Base-by-base conservation (phyloP, 2,797 vertebrate genomes). In the Muscicapa comitata region DNA sequence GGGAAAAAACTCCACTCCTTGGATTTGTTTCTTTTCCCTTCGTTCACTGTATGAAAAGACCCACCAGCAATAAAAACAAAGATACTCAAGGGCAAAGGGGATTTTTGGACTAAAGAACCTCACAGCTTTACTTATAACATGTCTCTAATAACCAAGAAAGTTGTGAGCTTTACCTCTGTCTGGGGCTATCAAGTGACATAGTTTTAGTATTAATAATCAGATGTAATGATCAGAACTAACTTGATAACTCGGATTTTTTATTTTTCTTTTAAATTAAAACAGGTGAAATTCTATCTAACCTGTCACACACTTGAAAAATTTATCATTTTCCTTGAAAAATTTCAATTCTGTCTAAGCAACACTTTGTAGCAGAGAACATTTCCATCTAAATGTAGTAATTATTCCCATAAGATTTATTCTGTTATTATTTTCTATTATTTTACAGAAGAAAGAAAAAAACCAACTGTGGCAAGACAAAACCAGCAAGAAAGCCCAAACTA, bases 1-100 rank as follows among this genome's bases (percentile, higher is more conserved):
- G 20, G 16, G 0, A 31, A 51, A 63, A 57, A 29, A 3, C 0
- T 5, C 23, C 26, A 47, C 11, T 37, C 10, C 26, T 42, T 40
- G 7, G 35, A 35, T 43, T 6, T 37, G 10, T 16, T 0, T 4
- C n/a, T n/a, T 40, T 24, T 18, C 1, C 5, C 35, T 50, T 9
- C 23, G 31, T 28, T 48, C 25, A 48, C 17, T 6, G 3, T 23
- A 7, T 8, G 17, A 68, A 59, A 93, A 77, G 28, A 74, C 50
- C 31, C 33, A 62, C 12, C 50, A 33, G 17, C 18, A 89, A 66
- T 21, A 65, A 88, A 82, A 74, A 12, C 38, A 81, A 63, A 86
- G 24, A 55, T n/a, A 37, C 24, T 43, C 13, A 59, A 59, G 43
- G 43, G 18, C 8, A 57, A 77, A 88, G 26, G 75, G 45, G 40